Base-by-base conservation (phyloP, 2,113 vertebrate genomes). In the Syrmaticus mikado region DNA sequence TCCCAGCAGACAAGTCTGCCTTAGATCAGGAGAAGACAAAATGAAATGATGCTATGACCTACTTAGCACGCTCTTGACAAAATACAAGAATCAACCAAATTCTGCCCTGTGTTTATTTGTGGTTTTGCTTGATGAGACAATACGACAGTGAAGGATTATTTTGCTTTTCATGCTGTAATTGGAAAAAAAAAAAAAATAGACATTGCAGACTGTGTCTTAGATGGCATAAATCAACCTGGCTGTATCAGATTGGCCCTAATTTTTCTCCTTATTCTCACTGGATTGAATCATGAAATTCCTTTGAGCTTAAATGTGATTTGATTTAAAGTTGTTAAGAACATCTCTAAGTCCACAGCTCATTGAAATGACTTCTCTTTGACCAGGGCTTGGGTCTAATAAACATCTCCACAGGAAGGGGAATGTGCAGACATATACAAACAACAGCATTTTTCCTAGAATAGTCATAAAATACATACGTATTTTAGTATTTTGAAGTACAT, bases 11-110 rank as follows among this genome's bases (percentile, higher is more conserved):
- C 67, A 76, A 82, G 21, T 80, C 55, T 86, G 43, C 75, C 93
- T 93, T 95, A 65, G 38, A 81, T 87, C 61, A 90, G 30, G 50
- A 82, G 72, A 93, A 93, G 40, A 93, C 43, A 53, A 30, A 53
- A 53, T 53, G 81, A 92, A 95, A 72, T 3, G 40, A 89, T 82
- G 65, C 60, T 81, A 55, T 60, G 66, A 81, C 57, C 81, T 90
- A 45, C 67, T 81, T 66, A 65, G 45, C 7, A 30, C 89, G 18
- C 38, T 74, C 17, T 86, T 79, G 62, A 82, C 89, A 91, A 76
- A 89, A 80, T 52, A n/a, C 17, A 90, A 66, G 77, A 73, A 53
- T n/a, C 64, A 84, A 53, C 60, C 89, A 84, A 86, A 82, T 28
- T 36, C 40, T 88, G 21, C 4, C 38, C 36, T 13, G 9, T 53